Percentiles rank a stretch among this genome's conserved stretches.
Conservation (phyloP, 2,113 vertebrate genomes). For the Gymnarchus niloticus region DNA sequence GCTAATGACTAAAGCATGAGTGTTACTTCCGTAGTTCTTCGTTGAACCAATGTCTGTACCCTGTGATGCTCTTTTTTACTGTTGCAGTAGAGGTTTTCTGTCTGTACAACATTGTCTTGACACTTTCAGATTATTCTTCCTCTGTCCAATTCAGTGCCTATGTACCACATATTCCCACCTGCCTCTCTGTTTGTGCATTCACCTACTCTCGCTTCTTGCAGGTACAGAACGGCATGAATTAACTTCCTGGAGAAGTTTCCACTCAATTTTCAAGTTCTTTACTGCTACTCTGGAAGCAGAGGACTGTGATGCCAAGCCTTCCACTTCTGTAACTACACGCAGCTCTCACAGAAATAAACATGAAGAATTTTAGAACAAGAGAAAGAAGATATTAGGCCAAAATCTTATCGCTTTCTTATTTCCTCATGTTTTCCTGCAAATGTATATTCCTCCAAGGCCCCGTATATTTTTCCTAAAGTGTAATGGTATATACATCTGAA, state of each 20-base stretch:
- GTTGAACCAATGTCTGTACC: not conserved
- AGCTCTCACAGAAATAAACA: slow-evolving; percentile 84
- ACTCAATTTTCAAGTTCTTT: slow-evolving; percentile 90
- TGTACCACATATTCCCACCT: not conserved
- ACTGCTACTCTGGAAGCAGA: slow-evolving; percentile 67
- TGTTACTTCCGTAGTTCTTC: not conserved
- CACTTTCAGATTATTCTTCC: not conserved
- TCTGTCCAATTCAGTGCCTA: not conserved
- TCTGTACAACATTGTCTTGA: not conserved
- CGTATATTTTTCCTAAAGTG: slow-evolving; percentile 70
- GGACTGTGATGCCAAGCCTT: slow-evolving; percentile 64
- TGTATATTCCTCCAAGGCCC: slow-evolving; percentile 20
- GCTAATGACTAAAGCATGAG: not conserved
- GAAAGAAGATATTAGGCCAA: slow-evolving; percentile 11
- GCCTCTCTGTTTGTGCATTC: not conserved
- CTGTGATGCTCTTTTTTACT: not conserved
- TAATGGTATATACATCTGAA: slow-evolving; percentile 78
- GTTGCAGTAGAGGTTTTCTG: not conserved
- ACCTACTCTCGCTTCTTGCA: slow-evolving; percentile 43
- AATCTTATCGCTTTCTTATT: slow-evolving; percentile 1
- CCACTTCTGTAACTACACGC: slow-evolving; percentile 65
- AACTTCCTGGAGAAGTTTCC: slow-evolving; percentile 91
- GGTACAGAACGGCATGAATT: slow-evolving; percentile 94
- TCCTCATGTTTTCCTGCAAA: not conserved
- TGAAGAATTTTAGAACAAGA: slow-evolving; percentile 71